Conservation (phyloP, 1,140 invertebrate species). For the Drosophila leontia region DNA sequence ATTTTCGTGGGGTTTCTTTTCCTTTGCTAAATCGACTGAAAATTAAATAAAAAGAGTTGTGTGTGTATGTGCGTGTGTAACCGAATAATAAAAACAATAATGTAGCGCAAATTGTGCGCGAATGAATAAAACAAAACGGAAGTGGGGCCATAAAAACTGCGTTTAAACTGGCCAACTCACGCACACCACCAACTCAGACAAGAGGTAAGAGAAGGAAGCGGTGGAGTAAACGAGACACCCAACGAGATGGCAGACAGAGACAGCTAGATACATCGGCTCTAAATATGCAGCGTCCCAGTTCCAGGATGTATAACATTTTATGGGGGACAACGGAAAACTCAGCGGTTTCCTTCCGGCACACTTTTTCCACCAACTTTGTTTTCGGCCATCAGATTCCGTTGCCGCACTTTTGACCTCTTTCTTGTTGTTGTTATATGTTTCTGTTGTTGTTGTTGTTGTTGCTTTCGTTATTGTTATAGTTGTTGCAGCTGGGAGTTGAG, state of each 20-base stretch:
- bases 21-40: slow-evolving; percentile 66
- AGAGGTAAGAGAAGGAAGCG: neutral
- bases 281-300: slow-evolving; percentile 58
- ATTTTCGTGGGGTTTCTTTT: neutral
- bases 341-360: slow-evolving; percentile 74
- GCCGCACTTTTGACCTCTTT: slow-evolving; percentile 43
- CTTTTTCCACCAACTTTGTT: slow-evolving; percentile 56
- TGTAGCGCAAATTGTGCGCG: slow-evolving; percentile 79
- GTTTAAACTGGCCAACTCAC: slow-evolving; percentile 65
- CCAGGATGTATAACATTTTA: slow-evolving; percentile 78
- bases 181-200: slow-evolving; percentile 20
- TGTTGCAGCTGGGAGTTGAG: neutral
- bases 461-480: slow-evolving; percentile 13
- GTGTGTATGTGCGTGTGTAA: slow-evolving; percentile 18
- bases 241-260: slow-evolving; percentile 13
- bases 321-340: slow-evolving; percentile 78
- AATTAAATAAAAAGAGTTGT: slow-evolving; percentile 26
- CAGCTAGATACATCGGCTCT: slow-evolving; percentile 35
- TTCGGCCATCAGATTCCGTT: slow-evolving; percentile 48
- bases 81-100: slow-evolving; percentile 81
- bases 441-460: neutral
- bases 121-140: slow-evolving; percentile 81
- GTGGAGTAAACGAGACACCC: neutral
- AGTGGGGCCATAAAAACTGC: slow-evolving; percentile 77
- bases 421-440: neutral